Base-by-base conservation (phyloP, 2,113 vertebrate species). In the Centropristis striata region DNA sequence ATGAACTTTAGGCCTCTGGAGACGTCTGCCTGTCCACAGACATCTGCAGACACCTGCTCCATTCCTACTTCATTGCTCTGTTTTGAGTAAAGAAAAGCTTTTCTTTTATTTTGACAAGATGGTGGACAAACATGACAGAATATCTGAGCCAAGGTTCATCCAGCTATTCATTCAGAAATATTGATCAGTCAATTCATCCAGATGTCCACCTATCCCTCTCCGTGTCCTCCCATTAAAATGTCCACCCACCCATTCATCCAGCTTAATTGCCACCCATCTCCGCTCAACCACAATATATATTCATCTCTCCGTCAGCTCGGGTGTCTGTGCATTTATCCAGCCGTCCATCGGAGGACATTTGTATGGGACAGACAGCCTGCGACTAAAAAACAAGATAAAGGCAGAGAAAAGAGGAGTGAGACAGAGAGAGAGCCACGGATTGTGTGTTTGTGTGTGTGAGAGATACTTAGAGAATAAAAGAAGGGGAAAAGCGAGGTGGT, bases 131-230 rank as follows among this genome's bases (percentile, higher is more conserved):
- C 27, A 46, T 0, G 28, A 25, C 13, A 20, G 59, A 0, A 15
- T 41, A 55, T 21, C 16, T 25, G 39, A 77, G 39, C 39, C 21
- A 15, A 25, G 10, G 15, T 23, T 64, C 20, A 53, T 20, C 27
- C 41, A 68, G 15, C 16, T n/a, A 2, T 20, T 63, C 59, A 46
- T 60, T 68, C 32, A 68, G 59, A 79, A 75, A 75, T 14, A 68
- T 61, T 13, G 16, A 81, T 81, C 65, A 28, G 32, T 32, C 71
- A 13, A 16, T 25, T 54, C 78, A 42, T 15, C 63, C 67, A 72
- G 32, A 58, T 47, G 8, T 69, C 51, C 32, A 67, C 39, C 23
- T n/a, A 32, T 59, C 60, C 51, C 50, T 44, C 51, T 44, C 5
- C 20, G 23, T n/a, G 23, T 49, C 13, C 21, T 14, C 7, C 21